Base-by-base conservation (phyloP, 2,888 invertebrate genomes). In the Cecidostiba fungosa region DNA sequence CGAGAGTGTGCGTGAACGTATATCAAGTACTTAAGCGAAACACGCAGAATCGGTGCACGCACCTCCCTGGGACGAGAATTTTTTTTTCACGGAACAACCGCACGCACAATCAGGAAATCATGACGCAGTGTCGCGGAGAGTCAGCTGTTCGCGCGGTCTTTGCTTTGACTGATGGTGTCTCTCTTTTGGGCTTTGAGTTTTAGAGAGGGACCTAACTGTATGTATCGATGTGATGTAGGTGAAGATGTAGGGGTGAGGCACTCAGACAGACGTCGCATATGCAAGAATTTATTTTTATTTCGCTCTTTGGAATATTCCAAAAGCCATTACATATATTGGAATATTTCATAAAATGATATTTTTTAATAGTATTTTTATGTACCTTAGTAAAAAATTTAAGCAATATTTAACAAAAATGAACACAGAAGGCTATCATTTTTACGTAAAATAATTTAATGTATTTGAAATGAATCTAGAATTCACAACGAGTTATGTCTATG, bases 51-150 rank as follows among this genome's bases (percentile, higher is more conserved):
- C 36, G 47, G 43, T 66, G 23, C 86, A 72, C 85, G 47, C 84
- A 77, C 85, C 85, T 77, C 77, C 70, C 88, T 76, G 88, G 70
- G 73, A 62, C 47, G 72, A 50, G 72, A 78, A 87, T 87, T 90
- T 91, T 91, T 47, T 90, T 90, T 89, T 89, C 89, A 88, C 89
- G 87, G 87, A 88, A 87, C 88, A 74, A 89, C 89, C 88, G 88
- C 89, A 89, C 89, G 90, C 87, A 88, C 88, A 89, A 91, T 89
- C 90, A 90, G 91, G 91, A 88, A 89, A 89, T 87, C 89, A 91
- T 90, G 79, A 84, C 39, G 77, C 43, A 23, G 4, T 12, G 19
- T 29, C 29, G 5, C 4, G 72, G n/a, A 19, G 36, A 59, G 36
- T 69, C 70, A 23, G 73, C 32, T n/a, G 74, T 12, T 14, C 2